These are phyloP conservation scores for Scolanthus callimorphus DNA, from an alignment of 92 coral and sea anemone species.

Conservation along the genomic window DNA sequence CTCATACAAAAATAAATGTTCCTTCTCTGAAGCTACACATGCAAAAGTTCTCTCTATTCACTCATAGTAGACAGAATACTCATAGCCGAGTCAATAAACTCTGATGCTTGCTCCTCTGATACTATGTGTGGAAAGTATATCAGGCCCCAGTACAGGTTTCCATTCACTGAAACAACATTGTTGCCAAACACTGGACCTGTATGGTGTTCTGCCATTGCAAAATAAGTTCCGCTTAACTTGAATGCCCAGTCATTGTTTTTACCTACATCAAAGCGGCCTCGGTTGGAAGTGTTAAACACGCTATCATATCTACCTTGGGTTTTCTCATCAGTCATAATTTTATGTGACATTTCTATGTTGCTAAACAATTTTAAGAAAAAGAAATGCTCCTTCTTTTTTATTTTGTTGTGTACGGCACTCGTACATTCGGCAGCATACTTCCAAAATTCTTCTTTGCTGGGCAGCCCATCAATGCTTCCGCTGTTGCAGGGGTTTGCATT, in stretches of 20 bases:
- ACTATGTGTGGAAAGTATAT: constrained; percentile 45
- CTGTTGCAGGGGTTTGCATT: constrained; percentile 2
- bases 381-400: constrained; percentile 6
- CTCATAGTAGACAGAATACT: too few relatives aligned
- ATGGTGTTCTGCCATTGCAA: constrained; percentile 31
- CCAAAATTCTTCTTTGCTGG: constrained; percentile 17
- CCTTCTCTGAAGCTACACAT: too few relatives aligned
- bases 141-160: constrained; percentile 53
- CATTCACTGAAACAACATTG: constrained; percentile 51
- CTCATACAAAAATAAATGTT: too few relatives aligned
- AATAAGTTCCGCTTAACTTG: constrained; percentile 20
- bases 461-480: background rate
- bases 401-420: background rate
- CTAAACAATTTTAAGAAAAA: background rate
- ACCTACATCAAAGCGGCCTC: constrained; percentile 22
- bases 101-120: constrained; percentile 39
- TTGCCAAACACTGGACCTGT: constrained; percentile 37
- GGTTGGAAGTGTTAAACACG: constrained; percentile 29
- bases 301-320: constrained; percentile 6
- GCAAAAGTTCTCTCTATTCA: too few relatives aligned
- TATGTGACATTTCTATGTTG: background rate
- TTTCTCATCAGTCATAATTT: background rate
- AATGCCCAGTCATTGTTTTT: background rate
- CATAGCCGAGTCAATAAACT: constrained; percentile 34
- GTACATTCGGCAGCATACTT: constrained; percentile 22